Conservation (phyloP, 2,888 invertebrate species). For the Scaptomyza caliginosa region DNA sequence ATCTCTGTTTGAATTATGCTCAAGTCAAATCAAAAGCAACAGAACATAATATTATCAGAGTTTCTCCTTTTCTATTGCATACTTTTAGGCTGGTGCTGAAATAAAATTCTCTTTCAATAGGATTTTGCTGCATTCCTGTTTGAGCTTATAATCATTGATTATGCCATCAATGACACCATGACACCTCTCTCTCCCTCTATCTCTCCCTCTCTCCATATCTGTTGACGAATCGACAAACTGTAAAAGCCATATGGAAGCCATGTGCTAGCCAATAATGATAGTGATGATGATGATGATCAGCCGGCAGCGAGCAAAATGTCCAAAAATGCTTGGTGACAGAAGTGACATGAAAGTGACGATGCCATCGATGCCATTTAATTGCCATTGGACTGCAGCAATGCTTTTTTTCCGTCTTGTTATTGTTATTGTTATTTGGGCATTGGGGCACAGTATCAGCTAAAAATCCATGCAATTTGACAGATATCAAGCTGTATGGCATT, state of each 20-base stretch:
- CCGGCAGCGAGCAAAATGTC: constrained; percentile 10
- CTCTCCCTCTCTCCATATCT: too few species aligned
- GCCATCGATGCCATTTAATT: constrained; percentile 43
- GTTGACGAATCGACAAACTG: constrained; percentile 22
- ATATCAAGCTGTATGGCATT: constrained; percentile 63
- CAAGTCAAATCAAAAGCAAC: too few species aligned
- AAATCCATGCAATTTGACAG: constrained; percentile 63
- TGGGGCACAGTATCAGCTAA: constrained; percentile 29
- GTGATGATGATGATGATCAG: constrained; percentile 10
- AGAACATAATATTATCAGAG: too few species aligned
- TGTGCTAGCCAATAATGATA: neutral
- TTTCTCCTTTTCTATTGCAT: constrained; percentile 6
- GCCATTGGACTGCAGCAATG: constrained; percentile 41
- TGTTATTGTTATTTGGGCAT: constrained; percentile 8
- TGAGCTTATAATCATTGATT: constrained; percentile 19
- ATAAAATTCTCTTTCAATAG: neutral
- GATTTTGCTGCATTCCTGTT: constrained; percentile 10
- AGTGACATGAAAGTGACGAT: constrained; percentile 27
- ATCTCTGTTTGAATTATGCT: too few species aligned
- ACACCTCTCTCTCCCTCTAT: constrained; percentile 26
- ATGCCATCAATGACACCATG: constrained; percentile 1
- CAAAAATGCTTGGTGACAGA: constrained; percentile 13
- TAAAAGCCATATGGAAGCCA: constrained; percentile 22
- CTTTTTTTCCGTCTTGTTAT: neutral
- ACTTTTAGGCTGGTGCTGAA: constrained; percentile 12